phyloP scores from a whole-genome alignment of 2,113 vertebrate species.

The Xiphorhynchus elegans region DNA sequence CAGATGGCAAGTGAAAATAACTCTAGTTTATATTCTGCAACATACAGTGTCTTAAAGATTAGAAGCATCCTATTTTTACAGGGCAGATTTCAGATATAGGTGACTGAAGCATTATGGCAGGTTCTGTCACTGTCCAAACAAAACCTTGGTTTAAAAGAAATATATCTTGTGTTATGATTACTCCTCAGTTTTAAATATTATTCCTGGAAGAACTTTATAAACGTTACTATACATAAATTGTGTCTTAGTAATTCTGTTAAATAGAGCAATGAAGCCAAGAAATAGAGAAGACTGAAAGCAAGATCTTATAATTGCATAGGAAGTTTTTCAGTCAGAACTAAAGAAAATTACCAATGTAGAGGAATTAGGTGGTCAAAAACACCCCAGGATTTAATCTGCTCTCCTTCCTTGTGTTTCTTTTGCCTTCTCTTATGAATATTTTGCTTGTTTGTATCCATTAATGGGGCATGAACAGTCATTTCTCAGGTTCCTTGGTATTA shows the following conservation, averaged over 20 bases:
- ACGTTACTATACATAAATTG: neutral
- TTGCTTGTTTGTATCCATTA: neutral
- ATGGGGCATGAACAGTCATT: neutral
- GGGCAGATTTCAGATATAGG: neutral
- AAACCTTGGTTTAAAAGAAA: neutral
- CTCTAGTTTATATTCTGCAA: neutral
- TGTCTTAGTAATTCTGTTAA: neutral
- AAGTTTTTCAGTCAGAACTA: neutral
- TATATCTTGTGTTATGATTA: neutral
- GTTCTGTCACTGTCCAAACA: neutral
- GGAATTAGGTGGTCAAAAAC: neutral
- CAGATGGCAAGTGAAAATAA: neutral
- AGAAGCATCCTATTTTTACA: neutral
- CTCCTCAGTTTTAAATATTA: neutral
- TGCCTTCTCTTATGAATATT: neutral
- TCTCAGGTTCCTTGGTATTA: neutral
- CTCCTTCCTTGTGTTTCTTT: neutral
- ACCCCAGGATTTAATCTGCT: rapidly evolving
- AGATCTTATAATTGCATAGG: neutral
- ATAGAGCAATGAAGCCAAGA: neutral
- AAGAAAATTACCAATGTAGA: neutral
- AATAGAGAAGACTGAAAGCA: neutral
- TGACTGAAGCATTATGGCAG: neutral
- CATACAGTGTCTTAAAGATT: neutral
- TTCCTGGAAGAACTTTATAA: neutral